These are phyloP conservation scores for Menura novaehollandiae DNA, from an alignment of 2,113 vertebrate genomes.

Conservation along the genomic window DNA sequence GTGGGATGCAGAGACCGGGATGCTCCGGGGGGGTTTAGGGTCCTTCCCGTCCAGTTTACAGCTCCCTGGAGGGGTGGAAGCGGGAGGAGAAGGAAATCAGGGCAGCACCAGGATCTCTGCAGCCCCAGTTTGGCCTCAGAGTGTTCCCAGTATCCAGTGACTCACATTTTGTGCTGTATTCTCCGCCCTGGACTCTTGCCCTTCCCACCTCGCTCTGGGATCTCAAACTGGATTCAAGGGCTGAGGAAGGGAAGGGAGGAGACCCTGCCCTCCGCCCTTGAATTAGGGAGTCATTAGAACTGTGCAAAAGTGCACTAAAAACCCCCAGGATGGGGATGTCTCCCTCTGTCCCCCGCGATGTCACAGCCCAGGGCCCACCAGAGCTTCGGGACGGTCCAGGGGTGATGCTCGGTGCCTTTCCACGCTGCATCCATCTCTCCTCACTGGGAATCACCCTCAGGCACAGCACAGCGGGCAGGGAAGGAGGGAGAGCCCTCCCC, in stretches of 20 bases:
- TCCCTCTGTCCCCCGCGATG: rapidly evolving
- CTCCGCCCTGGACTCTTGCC: background rate
- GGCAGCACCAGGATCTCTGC: background rate
- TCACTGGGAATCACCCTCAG: background rate
- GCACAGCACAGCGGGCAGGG: background rate
- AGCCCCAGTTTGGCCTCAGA: background rate
- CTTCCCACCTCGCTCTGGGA: background rate
- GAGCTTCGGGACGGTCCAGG: background rate
- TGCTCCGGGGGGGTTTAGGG: rapidly evolving
- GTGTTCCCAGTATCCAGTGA: background rate
- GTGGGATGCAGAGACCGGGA: background rate
- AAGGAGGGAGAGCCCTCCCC: background rate
- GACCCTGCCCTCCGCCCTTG: background rate
- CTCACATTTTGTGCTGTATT: rapidly evolving
- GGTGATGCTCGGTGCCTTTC: rapidly evolving
- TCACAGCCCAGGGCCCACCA: background rate
- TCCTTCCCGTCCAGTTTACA: rapidly evolving
- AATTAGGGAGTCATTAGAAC: background rate
- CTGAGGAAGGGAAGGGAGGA: background rate
- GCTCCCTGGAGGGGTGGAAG: rapidly evolving
- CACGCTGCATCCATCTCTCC: background rate
- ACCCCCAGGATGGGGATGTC: background rate
- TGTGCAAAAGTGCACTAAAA: background rate
- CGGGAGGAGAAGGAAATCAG: background rate
- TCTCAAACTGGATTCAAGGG: background rate